phyloP scores from a whole-genome alignment of 2,113 vertebrate species.

The Rousettus leschenaultii region DNA sequence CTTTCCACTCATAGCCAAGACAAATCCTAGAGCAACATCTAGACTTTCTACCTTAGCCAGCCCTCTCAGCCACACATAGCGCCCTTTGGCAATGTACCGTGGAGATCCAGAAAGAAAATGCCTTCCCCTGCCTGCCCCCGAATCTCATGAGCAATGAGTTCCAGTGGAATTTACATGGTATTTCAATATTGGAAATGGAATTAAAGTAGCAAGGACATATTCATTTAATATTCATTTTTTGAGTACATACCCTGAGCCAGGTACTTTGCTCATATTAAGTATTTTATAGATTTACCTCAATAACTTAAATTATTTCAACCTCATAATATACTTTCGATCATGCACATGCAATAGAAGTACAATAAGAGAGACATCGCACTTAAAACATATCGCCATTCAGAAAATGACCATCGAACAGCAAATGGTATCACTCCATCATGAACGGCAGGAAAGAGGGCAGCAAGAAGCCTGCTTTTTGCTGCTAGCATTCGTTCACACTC shows the following conservation, averaged over 20 bases:
- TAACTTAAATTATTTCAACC: background rate
- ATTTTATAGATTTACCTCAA: conserved; percentile 30
- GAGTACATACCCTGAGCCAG: background rate
- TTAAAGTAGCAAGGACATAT: conserved; percentile 10
- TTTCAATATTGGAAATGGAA: background rate
- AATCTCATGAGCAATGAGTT: background rate
- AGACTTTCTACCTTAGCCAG: background rate
- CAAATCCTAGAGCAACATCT: background rate
- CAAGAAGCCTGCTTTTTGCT: background rate
- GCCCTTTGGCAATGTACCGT: background rate
- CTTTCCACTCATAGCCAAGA: background rate
- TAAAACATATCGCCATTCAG: background rate
- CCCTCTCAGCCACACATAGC: background rate
- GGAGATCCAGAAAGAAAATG: background rate
- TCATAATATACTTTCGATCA: background rate
- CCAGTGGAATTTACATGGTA: background rate
- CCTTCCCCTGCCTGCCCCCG: background rate
- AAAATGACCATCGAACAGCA: background rate
- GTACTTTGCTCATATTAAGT: background rate
- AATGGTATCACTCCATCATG: background rate
- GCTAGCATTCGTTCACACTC: background rate
- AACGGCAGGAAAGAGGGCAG: background rate
- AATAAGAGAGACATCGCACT: background rate
- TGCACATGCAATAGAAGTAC: background rate
- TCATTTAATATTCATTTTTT: background rate